phyloP scores from a whole-genome alignment of 2,888 invertebrate genomes.

The Crioceris asparagi region DNA sequence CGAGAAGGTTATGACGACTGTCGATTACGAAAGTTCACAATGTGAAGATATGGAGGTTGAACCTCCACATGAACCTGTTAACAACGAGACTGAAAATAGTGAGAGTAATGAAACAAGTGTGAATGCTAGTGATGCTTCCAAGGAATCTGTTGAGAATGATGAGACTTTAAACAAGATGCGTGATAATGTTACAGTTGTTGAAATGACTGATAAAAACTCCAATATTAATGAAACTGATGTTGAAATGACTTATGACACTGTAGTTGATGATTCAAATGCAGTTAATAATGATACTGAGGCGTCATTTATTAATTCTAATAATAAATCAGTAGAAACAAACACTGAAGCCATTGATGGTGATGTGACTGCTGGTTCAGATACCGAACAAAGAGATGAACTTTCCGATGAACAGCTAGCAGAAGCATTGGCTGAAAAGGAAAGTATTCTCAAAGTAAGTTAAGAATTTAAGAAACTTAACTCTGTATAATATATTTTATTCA shows the following conservation, averaged over 20 bases:
- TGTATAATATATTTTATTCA: background rate
- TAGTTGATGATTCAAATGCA: background rate
- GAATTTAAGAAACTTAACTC: background rate
- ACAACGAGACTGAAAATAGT: background rate
- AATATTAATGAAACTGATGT: too few relatives aligned
- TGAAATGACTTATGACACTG: too few relatives aligned
- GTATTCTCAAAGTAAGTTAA: conserved; percentile 43
- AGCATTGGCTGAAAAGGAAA: conserved; percentile 47
- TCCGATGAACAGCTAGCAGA: conserved; percentile 22
- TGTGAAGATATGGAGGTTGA: conserved; percentile 9
- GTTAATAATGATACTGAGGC: background rate
- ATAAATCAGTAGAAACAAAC: conserved; percentile 2
- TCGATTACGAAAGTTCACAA: too few relatives aligned
- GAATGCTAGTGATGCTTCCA: background rate
- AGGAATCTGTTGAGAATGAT: too few relatives aligned
- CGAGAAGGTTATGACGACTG: background rate
- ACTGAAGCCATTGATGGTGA: too few relatives aligned
- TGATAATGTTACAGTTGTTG: too few relatives aligned
- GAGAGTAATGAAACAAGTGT: background rate
- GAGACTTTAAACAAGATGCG: too few relatives aligned
- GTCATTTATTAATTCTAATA: background rate
- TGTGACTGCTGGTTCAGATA: too few relatives aligned
- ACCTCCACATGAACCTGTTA: background rate
- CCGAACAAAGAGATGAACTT: conserved; percentile 9
- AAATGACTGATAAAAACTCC: too few relatives aligned